A percentile compares a stretch with the other conserved stretches of the same genome.
phyloP scores from a whole-genome alignment of 2,888 invertebrate genomes.

The Drosophila anomalata region DNA sequence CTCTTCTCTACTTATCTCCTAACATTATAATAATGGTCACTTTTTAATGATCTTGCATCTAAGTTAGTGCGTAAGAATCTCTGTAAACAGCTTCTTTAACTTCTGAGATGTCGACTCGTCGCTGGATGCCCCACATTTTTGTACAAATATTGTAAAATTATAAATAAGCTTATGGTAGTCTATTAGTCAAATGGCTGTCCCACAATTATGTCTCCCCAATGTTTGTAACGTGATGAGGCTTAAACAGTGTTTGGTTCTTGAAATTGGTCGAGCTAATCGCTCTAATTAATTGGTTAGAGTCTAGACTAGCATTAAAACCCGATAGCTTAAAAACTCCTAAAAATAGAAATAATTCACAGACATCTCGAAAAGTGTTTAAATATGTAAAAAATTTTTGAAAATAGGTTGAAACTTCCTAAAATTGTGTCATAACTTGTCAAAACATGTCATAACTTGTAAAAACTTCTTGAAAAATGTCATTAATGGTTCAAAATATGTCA shows the following conservation, averaged over 20 bases:
- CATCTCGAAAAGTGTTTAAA: too few relatives aligned
- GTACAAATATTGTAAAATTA: conserved; percentile 50
- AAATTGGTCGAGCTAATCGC: not conserved
- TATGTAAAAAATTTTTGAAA: too few relatives aligned
- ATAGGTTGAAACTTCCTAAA: too few relatives aligned
- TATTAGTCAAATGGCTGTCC: conserved; percentile 61
- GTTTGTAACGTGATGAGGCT: conserved; percentile 53
- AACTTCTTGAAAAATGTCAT: too few relatives aligned
- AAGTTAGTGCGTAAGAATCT: conserved; percentile 47
- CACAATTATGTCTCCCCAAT: conserved; percentile 36
- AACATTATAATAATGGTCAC: conserved; percentile 19
- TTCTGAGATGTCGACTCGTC: conserved; percentile 65
- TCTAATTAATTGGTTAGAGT: not conserved
- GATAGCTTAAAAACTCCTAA: conserved; percentile 2
- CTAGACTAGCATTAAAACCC: conserved; percentile 22
- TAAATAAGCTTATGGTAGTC: conserved; percentile 64
- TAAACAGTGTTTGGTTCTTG: conserved; percentile 56
- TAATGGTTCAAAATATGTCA: too few relatives aligned
- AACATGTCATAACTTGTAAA: too few relatives aligned
- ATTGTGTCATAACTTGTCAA: too few relatives aligned
- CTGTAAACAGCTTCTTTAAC: conserved; percentile 65
- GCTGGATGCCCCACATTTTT: conserved; percentile 31
- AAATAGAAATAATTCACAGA: not conserved
- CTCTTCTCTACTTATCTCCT: conserved; percentile 47
- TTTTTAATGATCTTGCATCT: conserved; percentile 34